Evolutionary conservation across 2,113 vertebrate species (phyloP), one percentile per base, ranked within the genome.

Genomic region (Garra rufa): DNA sequence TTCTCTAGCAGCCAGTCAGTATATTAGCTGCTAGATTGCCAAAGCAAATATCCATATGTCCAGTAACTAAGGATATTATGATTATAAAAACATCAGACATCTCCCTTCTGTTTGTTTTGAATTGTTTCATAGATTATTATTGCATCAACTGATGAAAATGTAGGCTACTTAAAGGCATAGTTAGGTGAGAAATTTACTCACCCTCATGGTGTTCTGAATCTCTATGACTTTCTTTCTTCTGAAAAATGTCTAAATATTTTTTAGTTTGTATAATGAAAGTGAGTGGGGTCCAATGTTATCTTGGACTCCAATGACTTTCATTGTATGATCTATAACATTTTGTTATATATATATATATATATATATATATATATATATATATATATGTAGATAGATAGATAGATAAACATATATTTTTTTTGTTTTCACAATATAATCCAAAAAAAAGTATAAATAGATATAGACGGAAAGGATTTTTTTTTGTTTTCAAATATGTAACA

Each of bases 31-130:
- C 41, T 43, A 41, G 76, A 78, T 17, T 63, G 41, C 38, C 57
- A 79, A 26, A 63, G 38, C 15, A 9, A 44, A 63, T 10, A 79
- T 79, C 15, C 21, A 63, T 63, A 75, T 76, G 34, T 76, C 74
- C 48, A 63, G 30, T 34, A 76, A 76, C 28, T 69, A 69, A 69
- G n/a, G 11, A 24, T 24, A 44, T 44, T 44, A 43, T 73, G 69
- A 73, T 73, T 73, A 24, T 24, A 46, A 73, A 73, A 73, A 14
- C 69, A 73, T 24, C 10, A 44, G 11, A 44, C 2, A 2, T 24
- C 9, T n/a, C 34, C 67, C 67, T n/a, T 5, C 38, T 71, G 69
- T 7, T 43, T 44, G 4, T 13, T 44, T 71, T 71, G 17, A 69
- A 69, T 9, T 21, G 41, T 73, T 73, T 26, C 69, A 73, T 73